Base-by-base conservation (phyloP, 2,888 invertebrate genomes). In the Harpalus rufipes region DNA sequence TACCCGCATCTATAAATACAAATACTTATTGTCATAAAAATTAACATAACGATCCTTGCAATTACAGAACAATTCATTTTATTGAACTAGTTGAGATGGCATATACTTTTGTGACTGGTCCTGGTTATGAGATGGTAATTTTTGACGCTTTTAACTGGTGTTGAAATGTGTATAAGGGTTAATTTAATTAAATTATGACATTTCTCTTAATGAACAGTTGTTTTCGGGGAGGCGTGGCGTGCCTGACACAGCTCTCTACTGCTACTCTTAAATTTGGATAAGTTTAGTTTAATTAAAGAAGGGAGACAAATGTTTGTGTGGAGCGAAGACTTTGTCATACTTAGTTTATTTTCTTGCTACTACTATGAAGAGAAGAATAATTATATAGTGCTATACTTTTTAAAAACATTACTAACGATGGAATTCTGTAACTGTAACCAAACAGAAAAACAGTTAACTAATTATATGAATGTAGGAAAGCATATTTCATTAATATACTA, bases 21-120 rank as follows among this genome's bases (percentile, higher is more conserved):
- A 76, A 32, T 32, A 32, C 32, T 25, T 4, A 14, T 78, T 78
- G 25, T 78, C 16, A 78, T 78, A 78, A 78, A 58, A 78, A 78
- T 78, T 78, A 78, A 56, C 58, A 78, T 78, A 78, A 58, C 59
- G 78, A 1, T 58, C 4, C 58, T 12, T 58, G 78, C 78, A 32
- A 59, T 78, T 78, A 58, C 21, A 58, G 32, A 78, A 78, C 58
- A 58, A 78, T 78, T 58, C 32, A 58, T 58, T 78, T 78, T 59
- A 78, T 78, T 78, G 59, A 59, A 78, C 58, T 21, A 78, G 78
- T 78, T 78, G 56, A 78, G 58, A 78, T 58, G 32, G 78, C 25
- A 58, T 78, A 74, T 74, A n/a, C n/a, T 74, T 74, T 41, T 51
- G 72, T 32, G 72, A 74, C 72, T 74, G 44, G 10, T 4, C 8